Percentiles rank a stretch among this genome's conserved stretches.
These are phyloP conservation scores for Lepilemur ruficaudatus DNA, from an alignment of 2,797 vertebrate species.

Conservation along the genomic window DNA sequence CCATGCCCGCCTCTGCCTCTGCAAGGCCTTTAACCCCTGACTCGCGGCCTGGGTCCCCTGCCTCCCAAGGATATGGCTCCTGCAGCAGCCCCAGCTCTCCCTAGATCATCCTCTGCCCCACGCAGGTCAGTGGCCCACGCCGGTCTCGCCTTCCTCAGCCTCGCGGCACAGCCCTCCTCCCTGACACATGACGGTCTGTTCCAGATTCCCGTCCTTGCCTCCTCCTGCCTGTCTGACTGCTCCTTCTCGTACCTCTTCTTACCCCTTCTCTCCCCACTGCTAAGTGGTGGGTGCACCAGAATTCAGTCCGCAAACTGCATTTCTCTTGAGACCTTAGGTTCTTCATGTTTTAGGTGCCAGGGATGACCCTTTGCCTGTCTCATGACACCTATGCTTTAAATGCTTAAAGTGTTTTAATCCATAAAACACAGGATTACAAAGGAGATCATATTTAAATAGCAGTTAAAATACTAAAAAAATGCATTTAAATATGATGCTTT, in stretches of 20 bases:
- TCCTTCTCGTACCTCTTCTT: neutral
- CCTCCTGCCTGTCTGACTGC: neutral
- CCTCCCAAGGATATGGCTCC: neutral
- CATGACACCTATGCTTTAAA: neutral
- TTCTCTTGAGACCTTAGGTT: neutral
- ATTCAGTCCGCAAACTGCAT: neutral
- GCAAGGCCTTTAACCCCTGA: neutral
- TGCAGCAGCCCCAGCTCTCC: neutral
- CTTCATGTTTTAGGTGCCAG: neutral
- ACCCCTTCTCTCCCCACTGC: neutral
- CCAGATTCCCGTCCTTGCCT: neutral
- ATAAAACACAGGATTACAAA: neutral
- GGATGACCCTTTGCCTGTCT: neutral
- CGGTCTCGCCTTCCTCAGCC: rapidly evolving
- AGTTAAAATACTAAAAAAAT: neutral
- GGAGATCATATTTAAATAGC: neutral
- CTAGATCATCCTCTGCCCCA: neutral
- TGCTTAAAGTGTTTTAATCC: neutral
- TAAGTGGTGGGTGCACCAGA: neutral
- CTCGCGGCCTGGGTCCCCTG: neutral
- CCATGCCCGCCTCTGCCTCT: neutral
- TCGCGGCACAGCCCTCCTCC: neutral
- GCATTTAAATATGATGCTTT: neutral
- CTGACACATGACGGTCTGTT: neutral
- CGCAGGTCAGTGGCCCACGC: rapidly evolving